Conservation (phyloP, 2,888 invertebrate genomes). For the Digitonthophagus gazella region DNA sequence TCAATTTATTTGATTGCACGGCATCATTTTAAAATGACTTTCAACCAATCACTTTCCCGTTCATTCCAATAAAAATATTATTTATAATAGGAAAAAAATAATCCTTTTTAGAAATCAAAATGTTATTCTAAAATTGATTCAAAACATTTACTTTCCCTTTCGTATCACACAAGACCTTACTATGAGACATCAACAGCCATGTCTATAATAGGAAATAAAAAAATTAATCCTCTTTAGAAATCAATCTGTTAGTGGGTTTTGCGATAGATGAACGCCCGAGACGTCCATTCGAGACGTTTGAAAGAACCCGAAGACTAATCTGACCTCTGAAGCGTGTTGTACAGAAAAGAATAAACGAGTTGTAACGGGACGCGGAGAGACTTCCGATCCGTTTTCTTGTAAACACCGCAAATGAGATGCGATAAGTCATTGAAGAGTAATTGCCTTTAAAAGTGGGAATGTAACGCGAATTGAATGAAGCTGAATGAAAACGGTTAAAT, state of each 20-base stretch:
- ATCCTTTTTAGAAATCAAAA: too few species aligned
- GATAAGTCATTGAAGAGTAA: background rate
- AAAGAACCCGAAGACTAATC: background rate
- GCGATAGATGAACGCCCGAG: background rate
- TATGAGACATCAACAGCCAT: too few species aligned
- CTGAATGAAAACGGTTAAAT: too few species aligned
- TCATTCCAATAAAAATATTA: too few species aligned
- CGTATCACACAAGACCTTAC: too few species aligned
- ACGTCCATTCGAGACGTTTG: background rate
- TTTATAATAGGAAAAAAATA: too few species aligned
- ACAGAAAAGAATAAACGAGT: slow-evolving; percentile 1
- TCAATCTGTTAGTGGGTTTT: background rate
- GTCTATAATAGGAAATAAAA: too few species aligned
- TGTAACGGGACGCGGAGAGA: background rate
- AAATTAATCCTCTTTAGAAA: background rate
- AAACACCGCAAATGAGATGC: background rate
- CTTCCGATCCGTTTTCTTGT: background rate
- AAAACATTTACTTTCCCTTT: too few species aligned
- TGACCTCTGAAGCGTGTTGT: background rate
- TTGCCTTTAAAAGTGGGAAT: background rate
- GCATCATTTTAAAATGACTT: too few species aligned
- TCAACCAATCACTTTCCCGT: too few species aligned
- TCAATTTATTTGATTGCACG: too few species aligned
- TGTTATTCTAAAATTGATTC: too few species aligned
- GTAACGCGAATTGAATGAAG: background rate